Conservation (phyloP, 2,888 invertebrate genomes). For the Scaptomyza tumidula region DNA sequence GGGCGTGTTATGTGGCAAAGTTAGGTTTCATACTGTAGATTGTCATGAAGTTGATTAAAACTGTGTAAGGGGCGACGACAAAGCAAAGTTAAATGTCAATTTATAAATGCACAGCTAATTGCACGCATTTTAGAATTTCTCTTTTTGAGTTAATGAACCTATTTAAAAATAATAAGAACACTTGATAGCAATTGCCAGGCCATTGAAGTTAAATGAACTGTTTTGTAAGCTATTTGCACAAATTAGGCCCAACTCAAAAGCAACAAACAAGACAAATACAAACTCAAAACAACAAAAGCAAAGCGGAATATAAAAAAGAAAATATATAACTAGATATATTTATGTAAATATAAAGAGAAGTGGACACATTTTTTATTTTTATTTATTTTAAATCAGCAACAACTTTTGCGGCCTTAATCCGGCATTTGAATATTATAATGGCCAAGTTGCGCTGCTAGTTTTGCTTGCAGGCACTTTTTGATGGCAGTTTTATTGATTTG, state of each 20-base stretch:
- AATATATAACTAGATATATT: conserved; percentile 5
- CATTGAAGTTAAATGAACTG: conserved; percentile 80
- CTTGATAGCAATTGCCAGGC: conserved; percentile 67
- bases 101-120: conserved; percentile 53
- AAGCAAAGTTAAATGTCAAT: conserved; percentile 26
- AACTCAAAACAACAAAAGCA: conserved; percentile 7
- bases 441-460: conserved; percentile 62
- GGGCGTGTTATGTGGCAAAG: conserved; percentile 5
- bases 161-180: conserved; percentile 48
- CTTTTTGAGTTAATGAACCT: conserved; percentile 61
- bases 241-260: conserved; percentile 42
- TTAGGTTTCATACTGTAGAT: conserved; percentile 4
- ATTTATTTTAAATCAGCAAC: not conserved
- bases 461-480: conserved; percentile 47
- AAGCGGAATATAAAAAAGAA: conserved; percentile 14
- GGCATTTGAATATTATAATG: conserved; percentile 24
- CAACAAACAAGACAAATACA: conserved; percentile 4
- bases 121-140: conserved; percentile 18
- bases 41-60: conserved; percentile 1
- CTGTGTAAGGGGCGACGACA: conserved; percentile 25
- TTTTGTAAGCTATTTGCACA: conserved; percentile 49
- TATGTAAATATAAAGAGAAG: conserved; percentile 7
- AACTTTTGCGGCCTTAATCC: conserved; percentile 32
- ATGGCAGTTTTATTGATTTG: conserved; percentile 76
- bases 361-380: conserved; percentile 5